phyloP scores from a whole-genome alignment of 2,113 vertebrate genomes.

The Oncorhynchus kisutch region DNA sequence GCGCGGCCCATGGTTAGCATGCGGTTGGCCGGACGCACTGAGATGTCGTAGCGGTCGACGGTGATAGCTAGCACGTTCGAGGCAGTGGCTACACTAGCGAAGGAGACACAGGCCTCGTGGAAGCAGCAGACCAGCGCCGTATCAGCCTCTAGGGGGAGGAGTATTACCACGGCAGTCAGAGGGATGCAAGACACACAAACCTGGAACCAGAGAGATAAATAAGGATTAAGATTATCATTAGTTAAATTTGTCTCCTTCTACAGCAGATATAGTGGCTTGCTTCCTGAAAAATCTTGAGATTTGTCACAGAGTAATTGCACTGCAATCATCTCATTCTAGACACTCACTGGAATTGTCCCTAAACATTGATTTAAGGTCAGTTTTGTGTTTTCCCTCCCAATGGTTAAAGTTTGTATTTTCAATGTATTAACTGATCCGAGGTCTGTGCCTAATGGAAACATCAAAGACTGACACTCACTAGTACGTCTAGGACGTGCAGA shows the following conservation, averaged over 20 bases:
- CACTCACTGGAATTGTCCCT: too few species aligned
- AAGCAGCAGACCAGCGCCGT: constrained; percentile 90
- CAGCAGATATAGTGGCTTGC: neutral
- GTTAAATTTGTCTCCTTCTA: neutral
- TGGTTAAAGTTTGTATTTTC: too few species aligned
- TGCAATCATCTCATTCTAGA: too few species aligned
- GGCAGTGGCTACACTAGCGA: constrained; percentile 91
- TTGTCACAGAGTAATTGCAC: too few species aligned
- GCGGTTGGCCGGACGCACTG: constrained; percentile 90
- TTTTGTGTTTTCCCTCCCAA: too few species aligned
- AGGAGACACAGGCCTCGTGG: constrained; percentile 94
- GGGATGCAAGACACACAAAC: constrained; percentile 94
- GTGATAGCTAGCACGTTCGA: constrained; percentile 94
- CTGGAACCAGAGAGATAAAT: constrained; percentile 32
- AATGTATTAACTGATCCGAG: too few species aligned
- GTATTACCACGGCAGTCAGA: constrained; percentile 87
- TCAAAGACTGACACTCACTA: constrained; percentile 65
- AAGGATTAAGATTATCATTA: neutral
- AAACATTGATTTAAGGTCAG: too few species aligned
- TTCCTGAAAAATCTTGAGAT: too few species aligned
- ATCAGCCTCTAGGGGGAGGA: constrained; percentile 86
- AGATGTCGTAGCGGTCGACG: constrained; percentile 94
- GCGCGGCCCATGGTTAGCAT: constrained; percentile 92
- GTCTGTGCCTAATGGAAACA: too few species aligned
- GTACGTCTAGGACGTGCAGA: constrained; percentile 93